Conservation (phyloP, 2,113 vertebrate species). For the Phalacrocorax pelagicus region DNA sequence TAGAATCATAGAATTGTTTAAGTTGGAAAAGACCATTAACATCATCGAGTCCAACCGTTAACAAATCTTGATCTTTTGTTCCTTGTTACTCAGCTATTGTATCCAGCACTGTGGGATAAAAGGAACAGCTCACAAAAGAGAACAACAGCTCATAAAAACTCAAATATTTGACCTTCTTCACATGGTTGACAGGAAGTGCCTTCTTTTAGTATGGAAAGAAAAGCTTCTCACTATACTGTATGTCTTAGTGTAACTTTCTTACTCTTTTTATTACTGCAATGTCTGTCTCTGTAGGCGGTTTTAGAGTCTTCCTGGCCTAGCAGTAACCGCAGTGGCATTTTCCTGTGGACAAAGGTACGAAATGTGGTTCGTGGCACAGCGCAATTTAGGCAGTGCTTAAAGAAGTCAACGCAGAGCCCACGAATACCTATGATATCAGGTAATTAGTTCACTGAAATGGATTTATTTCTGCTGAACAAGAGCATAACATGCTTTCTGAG, state of each 20-base stretch:
- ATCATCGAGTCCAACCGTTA: no score
- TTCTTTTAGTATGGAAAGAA: neutral
- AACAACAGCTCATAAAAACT: neutral
- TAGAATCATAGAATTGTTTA: no score
- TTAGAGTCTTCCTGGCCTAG: constrained; percentile 95
- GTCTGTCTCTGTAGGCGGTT: constrained; percentile 81
- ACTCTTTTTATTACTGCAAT: neutral
- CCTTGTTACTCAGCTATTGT: neutral
- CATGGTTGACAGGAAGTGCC: neutral
- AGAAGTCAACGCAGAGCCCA: constrained; percentile 65
- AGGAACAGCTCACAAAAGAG: neutral
- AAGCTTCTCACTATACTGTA: neutral
- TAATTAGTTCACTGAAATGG: constrained; percentile 55
- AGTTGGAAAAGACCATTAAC: no score
- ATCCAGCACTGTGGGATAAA: neutral
- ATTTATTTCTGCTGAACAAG: constrained; percentile 11
- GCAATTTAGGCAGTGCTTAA: constrained; percentile 87
- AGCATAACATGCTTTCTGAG: neutral
- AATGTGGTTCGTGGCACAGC: constrained; percentile 87
- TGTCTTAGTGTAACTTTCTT: neutral
- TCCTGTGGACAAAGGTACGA: constrained; percentile 95
- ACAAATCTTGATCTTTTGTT: neutral
- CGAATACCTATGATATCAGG: constrained; percentile 74
- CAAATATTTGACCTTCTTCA: neutral
- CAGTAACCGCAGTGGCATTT: constrained; percentile 90